Base-by-base conservation (phyloP, 2,888 invertebrate genomes). In the Cosmorhoe ocellata region DNA sequence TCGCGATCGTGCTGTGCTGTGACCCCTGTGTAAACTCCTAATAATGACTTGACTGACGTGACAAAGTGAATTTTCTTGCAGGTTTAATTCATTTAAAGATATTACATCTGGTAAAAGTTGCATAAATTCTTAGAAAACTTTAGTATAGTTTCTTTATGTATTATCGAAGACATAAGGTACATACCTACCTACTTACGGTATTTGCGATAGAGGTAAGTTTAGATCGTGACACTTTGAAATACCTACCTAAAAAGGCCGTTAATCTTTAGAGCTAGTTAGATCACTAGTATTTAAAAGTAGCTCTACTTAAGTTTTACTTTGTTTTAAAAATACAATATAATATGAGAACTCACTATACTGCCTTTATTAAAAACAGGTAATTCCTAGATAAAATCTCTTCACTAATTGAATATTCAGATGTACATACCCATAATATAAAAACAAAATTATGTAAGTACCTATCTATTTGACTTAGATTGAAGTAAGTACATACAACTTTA, bases 41-140 rank as follows among this genome's bases (percentile, higher is more conserved):
- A 59, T 68, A 68, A 68, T 73, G 71, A 74, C 71, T 69, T 63
- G 66, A 69, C 73, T 78, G 77, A 77, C 78, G 74, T 74, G 76
- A 80, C 76, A 69, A 64, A 67, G 69, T 66, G 64, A 67, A 40
- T 69, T 71, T 65, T 63, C 59, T 58, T 51, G 42, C 40, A 50
- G 48, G 33, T 43, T 45, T 18, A 2, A 18, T 18, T 18, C 18
- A 41, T 49, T 4, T 33, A 44, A 0, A 31, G 36, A 31, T 11
- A 14, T 13, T 36, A 41, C 24, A 28, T 36, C 10, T 42, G 10
- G 18, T 41, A 31, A 40, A 32, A 37, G 24, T 46, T 14, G n/a
- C n/a, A n/a, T n/a, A n/a, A n/a, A n/a, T n/a, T 38, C 39, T 22
- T 9, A 5, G 36, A 46, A 34, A 34, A 18, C 18, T 18, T 18